Base-by-base conservation (phyloP, 2,888 invertebrate genomes). In the Xestobium rufovillosum region DNA sequence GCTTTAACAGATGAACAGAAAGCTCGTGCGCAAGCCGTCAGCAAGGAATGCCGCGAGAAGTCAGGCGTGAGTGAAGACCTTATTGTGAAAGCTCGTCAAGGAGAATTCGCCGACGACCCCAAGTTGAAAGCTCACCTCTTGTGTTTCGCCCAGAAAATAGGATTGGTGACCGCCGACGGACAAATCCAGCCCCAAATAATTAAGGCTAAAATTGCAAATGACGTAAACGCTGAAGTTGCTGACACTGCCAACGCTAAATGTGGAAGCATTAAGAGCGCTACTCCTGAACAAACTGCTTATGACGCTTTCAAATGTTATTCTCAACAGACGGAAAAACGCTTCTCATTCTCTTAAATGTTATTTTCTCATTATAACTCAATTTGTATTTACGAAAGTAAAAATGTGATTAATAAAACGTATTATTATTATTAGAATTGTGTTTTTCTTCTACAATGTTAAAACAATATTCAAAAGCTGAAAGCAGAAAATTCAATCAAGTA, bases 71-170 rank as follows among this genome's bases (percentile, higher is more conserved):
- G 56, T 13, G 53, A 56, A 45, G 45, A 52, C 3, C 13, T 57
- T n/a, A 44, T 58, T 3, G 39, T 44, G 9, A 55, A 57, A 38
- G 67, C 66, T 0, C 66, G 67, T 36, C 66, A 66, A 37, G 73
- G 72, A 0, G 65, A 69, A 26, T 71, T 70, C 46, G 56, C 56
- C 0, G 66, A 71, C 1, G 69, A 70, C 29, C 65, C 66, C 4
- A 56, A 48, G 0, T 44, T 72, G 1, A 70, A 70, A 45, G 66
- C 68, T 28, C 70, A 70, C 43, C 55, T 63, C 0, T 52, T 67
- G 0, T 73, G 73, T 49, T 66, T 72, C 57, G 67, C 70, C 53
- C 56, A 68, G 39, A 70, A 68, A 41, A 55, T 67, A 1, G 69
- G 65, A 1, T 65, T 69, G 33, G 43, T 72, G 9, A 69, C 70